A percentile compares a stretch with the other conserved stretches of the same genome.
Conservation (phyloP, 1,140 invertebrate species). For the Latrodectus geometricus region DNA sequence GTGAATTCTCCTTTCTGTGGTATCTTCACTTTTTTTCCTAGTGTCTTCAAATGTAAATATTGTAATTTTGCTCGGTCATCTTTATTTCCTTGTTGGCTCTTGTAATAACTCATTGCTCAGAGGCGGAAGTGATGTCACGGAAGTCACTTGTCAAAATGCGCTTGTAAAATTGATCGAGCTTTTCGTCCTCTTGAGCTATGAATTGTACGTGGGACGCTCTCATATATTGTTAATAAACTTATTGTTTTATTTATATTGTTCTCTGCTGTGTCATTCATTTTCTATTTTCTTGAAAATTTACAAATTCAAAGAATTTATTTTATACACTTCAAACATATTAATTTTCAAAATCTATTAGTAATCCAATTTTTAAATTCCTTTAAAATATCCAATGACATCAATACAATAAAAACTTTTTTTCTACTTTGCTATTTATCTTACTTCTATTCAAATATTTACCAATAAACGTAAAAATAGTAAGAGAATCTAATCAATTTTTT, state of each 20-base stretch:
- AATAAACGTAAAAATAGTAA: too few species aligned
- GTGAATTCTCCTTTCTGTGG: not conserved
- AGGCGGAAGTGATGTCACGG: constrained; percentile 48
- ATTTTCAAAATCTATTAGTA: too few species aligned
- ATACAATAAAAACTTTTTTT: too few species aligned
- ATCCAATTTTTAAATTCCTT: too few species aligned
- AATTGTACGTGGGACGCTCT: constrained; percentile 39
- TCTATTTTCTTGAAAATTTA: not conserved
- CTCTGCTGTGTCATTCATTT: not conserved
- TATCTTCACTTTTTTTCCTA: constrained; percentile 9
- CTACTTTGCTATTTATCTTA: too few species aligned
- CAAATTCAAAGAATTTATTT: too few species aligned
- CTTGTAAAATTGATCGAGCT: constrained; percentile 31
- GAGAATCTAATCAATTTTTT: too few species aligned
- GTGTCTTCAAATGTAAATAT: constrained; percentile 30
- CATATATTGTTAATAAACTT: constrained; percentile 52
- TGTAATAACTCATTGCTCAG: constrained; percentile 45
- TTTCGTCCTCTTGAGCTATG: constrained; percentile 20
- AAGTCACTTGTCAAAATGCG: constrained; percentile 24
- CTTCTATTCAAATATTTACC: too few species aligned
- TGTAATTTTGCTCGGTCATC: constrained; percentile 50
- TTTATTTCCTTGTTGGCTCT: constrained; percentile 30
- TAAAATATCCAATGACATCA: too few species aligned
- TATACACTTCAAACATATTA: too few species aligned
- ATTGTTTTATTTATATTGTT: constrained; percentile 40